Percentiles rank a stretch among this genome's conserved stretches.
Evolutionary conservation across 2,797 vertebrate genomes (phyloP).

Genomic region (Clarias fuscus): DNA sequence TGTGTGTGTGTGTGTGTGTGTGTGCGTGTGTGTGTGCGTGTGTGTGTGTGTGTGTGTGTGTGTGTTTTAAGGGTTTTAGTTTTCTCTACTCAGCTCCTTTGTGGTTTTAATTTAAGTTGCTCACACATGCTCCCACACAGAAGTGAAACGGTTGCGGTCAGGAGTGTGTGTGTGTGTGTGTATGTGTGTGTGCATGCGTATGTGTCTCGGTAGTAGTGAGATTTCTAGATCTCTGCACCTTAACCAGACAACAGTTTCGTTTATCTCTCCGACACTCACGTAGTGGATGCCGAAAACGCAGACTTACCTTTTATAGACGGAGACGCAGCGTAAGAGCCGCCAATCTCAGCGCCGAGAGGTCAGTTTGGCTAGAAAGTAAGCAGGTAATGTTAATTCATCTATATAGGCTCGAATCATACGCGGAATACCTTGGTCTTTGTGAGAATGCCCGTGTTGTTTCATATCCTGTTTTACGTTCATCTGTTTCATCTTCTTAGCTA

Average conservation of each 20-base stretch:
- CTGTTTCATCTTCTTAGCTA: neutral
- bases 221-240: slow-evolving; percentile 58
- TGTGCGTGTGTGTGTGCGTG: slow-evolving; percentile 34
- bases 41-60: slow-evolving; percentile 39
- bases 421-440: neutral
- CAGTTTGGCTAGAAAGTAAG: neutral
- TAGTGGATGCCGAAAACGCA: slow-evolving; percentile 26
- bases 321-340: slow-evolving; percentile 1
- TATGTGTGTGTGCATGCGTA: neutral
- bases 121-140: slow-evolving; percentile 60
- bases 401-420: neutral
- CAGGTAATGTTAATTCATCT: neutral
- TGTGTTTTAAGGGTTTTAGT: slow-evolving; percentile 32
- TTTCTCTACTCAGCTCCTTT: slow-evolving; percentile 50
- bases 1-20: slow-evolving; percentile 38
- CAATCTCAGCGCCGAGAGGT: neutral
- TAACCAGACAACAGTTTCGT: slow-evolving; percentile 66
- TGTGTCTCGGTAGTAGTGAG: slow-evolving; percentile 58
- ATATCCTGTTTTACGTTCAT: slow-evolving; percentile 23
- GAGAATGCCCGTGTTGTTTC: neutral
- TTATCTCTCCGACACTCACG: slow-evolving; percentile 48
- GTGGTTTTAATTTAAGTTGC: slow-evolving; percentile 64
- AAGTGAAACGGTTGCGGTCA: slow-evolving; percentile 61
- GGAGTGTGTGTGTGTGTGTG: slow-evolving; percentile 51
- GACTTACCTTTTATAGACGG: slow-evolving; percentile 29